Evolutionary conservation across 1,140 invertebrate genomes (phyloP).

Genomic region (Lucilia sericata): DNA sequence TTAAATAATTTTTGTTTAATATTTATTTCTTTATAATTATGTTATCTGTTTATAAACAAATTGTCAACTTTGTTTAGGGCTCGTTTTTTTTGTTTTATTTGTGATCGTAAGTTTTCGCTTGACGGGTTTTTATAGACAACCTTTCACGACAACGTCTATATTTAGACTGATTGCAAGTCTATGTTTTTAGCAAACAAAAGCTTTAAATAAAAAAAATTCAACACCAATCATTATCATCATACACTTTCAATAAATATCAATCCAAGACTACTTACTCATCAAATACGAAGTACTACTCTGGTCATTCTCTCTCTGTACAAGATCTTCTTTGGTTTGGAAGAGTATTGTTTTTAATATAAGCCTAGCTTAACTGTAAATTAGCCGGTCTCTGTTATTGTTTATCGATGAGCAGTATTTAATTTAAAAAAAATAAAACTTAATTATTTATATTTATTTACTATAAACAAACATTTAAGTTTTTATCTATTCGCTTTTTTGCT

Average conservation of each 20-base stretch:
- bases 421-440: background rate
- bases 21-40: background rate
- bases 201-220: constrained; percentile 13
- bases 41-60: constrained; percentile 6
- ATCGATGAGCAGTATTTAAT: background rate
- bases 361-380: background rate
- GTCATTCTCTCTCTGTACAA: background rate
- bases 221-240: background rate
- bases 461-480: constrained; percentile 24
- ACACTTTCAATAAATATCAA: background rate
- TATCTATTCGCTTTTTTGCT: background rate
- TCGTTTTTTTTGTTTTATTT: background rate
- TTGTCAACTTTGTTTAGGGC: constrained; percentile 21
- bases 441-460: background rate
- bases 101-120: background rate
- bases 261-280: background rate
- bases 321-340: background rate
- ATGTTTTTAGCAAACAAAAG: constrained; percentile 30
- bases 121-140: background rate
- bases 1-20: background rate
- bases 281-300: too few relatives aligned
- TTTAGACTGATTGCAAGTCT: constrained; percentile 30
- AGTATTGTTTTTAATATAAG: background rate
- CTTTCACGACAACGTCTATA: constrained; percentile 32
- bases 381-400: constrained; percentile 41